Conservation (phyloP, 2,888 invertebrate genomes). For the Saturnia pavonia region DNA sequence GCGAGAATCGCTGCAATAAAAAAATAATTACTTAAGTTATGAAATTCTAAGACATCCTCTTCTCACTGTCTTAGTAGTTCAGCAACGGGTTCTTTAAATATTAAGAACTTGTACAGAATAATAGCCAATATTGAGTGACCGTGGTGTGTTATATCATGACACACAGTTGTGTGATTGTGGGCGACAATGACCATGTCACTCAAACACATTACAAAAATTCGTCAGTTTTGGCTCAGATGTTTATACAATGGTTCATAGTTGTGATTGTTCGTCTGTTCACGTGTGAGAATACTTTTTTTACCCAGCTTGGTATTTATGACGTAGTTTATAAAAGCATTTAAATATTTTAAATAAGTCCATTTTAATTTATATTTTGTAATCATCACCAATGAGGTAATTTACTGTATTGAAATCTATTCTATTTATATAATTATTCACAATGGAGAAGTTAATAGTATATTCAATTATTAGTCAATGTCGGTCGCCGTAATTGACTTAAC, state of each 20-base stretch:
- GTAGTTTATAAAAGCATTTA: not conserved
- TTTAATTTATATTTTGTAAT: not conserved
- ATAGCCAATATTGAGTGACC: not conserved
- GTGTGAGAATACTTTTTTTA: not conserved
- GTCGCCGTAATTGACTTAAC: not conserved
- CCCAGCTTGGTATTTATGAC: not conserved
- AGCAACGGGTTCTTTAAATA: not conserved
- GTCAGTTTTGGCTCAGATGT: not conserved
- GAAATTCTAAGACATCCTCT: not conserved
- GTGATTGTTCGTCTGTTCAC: not conserved
- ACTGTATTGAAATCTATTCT: too few species aligned
- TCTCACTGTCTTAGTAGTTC: not conserved
- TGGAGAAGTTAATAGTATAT: not conserved
- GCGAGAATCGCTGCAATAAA: too few species aligned
- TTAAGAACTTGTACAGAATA: not conserved
- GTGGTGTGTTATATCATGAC: not conserved
- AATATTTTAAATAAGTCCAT: not conserved
- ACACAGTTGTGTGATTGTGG: not conserved
- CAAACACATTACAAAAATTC: not conserved
- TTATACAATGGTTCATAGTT: not conserved
- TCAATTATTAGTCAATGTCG: not conserved
- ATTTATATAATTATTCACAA: not conserved
- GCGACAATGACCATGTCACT: not conserved
- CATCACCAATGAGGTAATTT: not conserved
- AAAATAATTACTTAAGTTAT: not conserved